A percentile compares a stretch with the other conserved stretches of the same genome.
Evolutionary conservation across 2,888 invertebrate species (phyloP).

Genomic region (Chrysolina haemoptera): DNA sequence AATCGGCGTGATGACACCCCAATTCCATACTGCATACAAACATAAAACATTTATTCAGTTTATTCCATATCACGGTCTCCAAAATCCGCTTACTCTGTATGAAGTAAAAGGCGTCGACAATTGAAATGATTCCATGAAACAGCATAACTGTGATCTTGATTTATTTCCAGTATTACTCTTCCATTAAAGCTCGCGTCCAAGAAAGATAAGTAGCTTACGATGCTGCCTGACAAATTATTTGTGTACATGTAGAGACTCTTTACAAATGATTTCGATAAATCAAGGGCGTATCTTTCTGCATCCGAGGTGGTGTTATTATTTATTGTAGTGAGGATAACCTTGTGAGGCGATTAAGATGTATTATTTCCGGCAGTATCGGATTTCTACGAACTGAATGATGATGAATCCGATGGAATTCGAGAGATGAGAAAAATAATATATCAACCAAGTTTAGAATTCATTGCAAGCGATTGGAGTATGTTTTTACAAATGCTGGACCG

Average conservation of each 20-base stretch:
- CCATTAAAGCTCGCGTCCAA: slow-evolving; percentile 51
- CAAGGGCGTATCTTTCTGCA: slow-evolving; percentile 43
- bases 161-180: slow-evolving; percentile 39
- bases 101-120: slow-evolving; percentile 44
- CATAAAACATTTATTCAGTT: slow-evolving; percentile 46
- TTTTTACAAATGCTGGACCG: no score
- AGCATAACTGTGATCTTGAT: slow-evolving; percentile 21
- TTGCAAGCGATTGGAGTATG: no score
- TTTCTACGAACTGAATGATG: neutral
- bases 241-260: slow-evolving; percentile 51
- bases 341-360: neutral
- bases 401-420: neutral
- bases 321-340: slow-evolving; percentile 11
- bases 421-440: neutral
- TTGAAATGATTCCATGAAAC: slow-evolving; percentile 23
- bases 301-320: slow-evolving; percentile 12
- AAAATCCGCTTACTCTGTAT: slow-evolving; percentile 48
- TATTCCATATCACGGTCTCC: slow-evolving; percentile 39
- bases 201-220: slow-evolving; percentile 55
- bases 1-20: slow-evolving; percentile 34
- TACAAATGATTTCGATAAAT: slow-evolving; percentile 53
- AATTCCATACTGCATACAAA: slow-evolving; percentile 39
- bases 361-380: neutral
- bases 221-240: slow-evolving; percentile 55
- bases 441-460: no score